Conservation (phyloP, 2,113 vertebrate genomes). For the Ornithorhynchus anatinus region DNA sequence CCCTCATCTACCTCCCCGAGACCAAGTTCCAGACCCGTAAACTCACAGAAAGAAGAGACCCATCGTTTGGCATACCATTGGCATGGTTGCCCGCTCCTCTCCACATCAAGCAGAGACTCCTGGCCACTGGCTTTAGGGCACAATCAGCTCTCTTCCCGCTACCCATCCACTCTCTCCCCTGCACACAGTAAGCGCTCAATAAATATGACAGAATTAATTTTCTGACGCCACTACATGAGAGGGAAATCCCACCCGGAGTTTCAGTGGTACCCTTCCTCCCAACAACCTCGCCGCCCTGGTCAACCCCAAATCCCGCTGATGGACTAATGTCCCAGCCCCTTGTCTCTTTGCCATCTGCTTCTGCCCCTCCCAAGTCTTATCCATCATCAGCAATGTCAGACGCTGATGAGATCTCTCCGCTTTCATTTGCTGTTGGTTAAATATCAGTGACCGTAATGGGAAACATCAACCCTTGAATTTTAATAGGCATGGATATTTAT, state of each 20-base stretch:
- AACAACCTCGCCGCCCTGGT: fast-evolving
- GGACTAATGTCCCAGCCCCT: not conserved
- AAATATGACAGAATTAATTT: too few species aligned
- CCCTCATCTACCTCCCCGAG: too few species aligned
- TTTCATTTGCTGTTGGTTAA: constrained; percentile 55
- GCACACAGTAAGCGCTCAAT: too few species aligned
- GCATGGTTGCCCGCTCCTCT: too few species aligned
- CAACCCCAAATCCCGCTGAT: fast-evolving
- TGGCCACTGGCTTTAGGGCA: too few species aligned
- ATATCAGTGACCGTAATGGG: constrained; percentile 53
- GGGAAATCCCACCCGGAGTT: not conserved
- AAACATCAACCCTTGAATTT: constrained; percentile 23
- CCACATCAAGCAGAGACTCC: too few species aligned
- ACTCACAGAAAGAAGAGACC: too few species aligned
- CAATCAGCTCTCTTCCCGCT: too few species aligned
- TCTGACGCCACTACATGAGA: too few species aligned
- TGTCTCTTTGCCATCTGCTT: not conserved
- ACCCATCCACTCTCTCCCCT: too few species aligned
- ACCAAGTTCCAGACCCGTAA: too few species aligned
- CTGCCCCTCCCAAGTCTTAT: not conserved
- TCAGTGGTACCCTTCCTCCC: fast-evolving
- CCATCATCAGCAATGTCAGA: constrained; percentile 41
- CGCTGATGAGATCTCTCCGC: constrained; percentile 25
- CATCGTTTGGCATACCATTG: too few species aligned
- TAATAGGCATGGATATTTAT: constrained; percentile 42